Percentiles rank a stretch among this genome's conserved stretches.
Conservation (phyloP, 2,797 vertebrate species). For the Pangasius mekongensis region DNA sequence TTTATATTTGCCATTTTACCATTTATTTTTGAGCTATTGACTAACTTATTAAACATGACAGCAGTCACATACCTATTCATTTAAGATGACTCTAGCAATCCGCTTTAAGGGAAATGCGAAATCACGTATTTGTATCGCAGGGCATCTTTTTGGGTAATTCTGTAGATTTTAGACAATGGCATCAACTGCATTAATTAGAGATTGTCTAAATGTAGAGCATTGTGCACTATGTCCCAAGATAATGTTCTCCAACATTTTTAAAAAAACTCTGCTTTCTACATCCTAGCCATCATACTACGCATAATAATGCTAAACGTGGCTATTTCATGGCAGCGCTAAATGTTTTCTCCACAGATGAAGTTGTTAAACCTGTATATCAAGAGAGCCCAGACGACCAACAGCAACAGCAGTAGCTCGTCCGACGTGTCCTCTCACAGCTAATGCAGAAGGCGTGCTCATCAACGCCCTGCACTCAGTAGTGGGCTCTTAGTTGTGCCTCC, state of each 20-base stretch:
- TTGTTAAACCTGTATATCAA: conserved; percentile 97
- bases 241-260: background rate
- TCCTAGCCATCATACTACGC: background rate
- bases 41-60: background rate
- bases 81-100: background rate
- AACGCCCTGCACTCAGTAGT: conserved; percentile 20
- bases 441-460: conserved; percentile 56
- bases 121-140: no score
- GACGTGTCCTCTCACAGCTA: conserved; percentile 98
- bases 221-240: background rate
- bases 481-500: conserved; percentile 70
- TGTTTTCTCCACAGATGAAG: conserved; percentile 89
- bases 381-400: conserved; percentile 95
- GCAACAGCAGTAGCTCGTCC: conserved; percentile 98
- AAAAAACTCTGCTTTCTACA: background rate
- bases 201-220: background rate
- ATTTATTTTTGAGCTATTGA: background rate
- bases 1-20: background rate
- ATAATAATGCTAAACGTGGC: background rate
- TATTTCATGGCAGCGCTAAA: background rate
- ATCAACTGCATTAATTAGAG: background rate
- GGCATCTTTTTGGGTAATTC: background rate
- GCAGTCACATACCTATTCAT: background rate
- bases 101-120: background rate
- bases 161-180: background rate